Conservation (phyloP, 2,113 vertebrate species). For the Apus apus region DNA sequence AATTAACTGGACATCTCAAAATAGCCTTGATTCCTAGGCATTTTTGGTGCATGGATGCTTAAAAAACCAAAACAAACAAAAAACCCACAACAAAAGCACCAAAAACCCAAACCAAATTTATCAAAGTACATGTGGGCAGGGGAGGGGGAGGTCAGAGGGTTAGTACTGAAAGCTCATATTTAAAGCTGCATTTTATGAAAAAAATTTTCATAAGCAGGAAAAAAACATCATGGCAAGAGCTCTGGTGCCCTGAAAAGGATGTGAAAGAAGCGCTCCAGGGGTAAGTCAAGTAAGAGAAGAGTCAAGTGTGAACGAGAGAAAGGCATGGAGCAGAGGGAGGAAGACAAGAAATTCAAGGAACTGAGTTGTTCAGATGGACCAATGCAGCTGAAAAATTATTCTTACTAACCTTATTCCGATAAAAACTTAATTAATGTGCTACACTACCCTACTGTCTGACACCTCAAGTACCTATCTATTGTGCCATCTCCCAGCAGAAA, state of each 20-base stretch:
- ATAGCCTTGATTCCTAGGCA: not conserved
- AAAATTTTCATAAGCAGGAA: not conserved
- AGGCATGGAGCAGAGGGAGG: not conserved
- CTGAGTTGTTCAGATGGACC: not conserved
- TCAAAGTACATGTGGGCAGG: fast-evolving
- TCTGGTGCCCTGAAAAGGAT: not conserved
- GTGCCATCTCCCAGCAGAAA: not conserved
- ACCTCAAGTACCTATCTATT: not conserved
- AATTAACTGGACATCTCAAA: not conserved
- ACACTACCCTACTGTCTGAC: not conserved
- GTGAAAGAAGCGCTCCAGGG: not conserved
- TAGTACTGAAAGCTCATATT: not conserved
- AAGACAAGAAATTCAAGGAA: too few relatives aligned
- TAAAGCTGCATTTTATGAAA: not conserved
- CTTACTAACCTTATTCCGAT: not conserved
- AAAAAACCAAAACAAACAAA: not conserved
- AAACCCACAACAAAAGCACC: not conserved
- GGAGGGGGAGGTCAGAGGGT: not conserved
- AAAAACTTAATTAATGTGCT: not conserved
- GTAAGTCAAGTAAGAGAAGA: not conserved
- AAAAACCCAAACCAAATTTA: too few relatives aligned
- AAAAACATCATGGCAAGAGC: not conserved
- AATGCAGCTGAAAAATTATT: not conserved
- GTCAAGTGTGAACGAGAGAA: not conserved
- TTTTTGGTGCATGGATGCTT: not conserved